Evolutionary conservation across 2,888 invertebrate species (phyloP).

Genomic region (Apocheima hispidaria): DNA sequence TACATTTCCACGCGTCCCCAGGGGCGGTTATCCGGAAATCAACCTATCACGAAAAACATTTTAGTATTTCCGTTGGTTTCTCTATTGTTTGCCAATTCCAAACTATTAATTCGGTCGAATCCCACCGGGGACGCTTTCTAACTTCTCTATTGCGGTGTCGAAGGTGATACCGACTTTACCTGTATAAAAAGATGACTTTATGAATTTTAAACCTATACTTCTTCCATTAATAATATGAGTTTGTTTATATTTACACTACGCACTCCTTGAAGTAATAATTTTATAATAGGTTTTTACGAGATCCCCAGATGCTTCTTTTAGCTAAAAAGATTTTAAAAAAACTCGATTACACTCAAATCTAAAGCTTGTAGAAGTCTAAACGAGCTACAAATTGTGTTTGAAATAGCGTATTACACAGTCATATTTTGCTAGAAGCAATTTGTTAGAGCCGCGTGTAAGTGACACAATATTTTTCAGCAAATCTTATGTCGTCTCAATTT

Average conservation of each 20-base stretch:
- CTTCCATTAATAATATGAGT: too few relatives aligned
- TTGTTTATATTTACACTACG: background rate
- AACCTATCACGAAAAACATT: conserved; percentile 56
- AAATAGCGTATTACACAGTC: conserved; percentile 4
- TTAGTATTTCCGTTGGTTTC: conserved; percentile 52
- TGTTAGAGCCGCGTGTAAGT: conserved; percentile 11
- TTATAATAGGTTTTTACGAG: background rate
- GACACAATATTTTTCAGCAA: conserved; percentile 15
- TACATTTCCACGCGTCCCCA: conserved; percentile 40
- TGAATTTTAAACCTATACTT: too few relatives aligned
- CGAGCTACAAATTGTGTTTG: background rate
- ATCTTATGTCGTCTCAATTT: conserved; percentile 18
- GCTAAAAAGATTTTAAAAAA: background rate
- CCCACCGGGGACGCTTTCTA: conserved; percentile 21
- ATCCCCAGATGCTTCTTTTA: background rate
- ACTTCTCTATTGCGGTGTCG: conserved; percentile 10
- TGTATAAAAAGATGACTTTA: conserved; percentile 1
- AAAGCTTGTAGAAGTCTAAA: background rate
- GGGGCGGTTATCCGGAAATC: conserved; percentile 53
- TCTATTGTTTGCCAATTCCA: conserved; percentile 51
- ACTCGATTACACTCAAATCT: background rate
- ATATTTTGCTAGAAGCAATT: conserved; percentile 12
- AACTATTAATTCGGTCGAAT: conserved; percentile 43
- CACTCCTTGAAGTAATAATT: background rate
- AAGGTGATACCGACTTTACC: conserved; percentile 5